Evolutionary conservation across 2,113 vertebrate genomes (phyloP).

Genomic region (Pogona vitticeps): DNA sequence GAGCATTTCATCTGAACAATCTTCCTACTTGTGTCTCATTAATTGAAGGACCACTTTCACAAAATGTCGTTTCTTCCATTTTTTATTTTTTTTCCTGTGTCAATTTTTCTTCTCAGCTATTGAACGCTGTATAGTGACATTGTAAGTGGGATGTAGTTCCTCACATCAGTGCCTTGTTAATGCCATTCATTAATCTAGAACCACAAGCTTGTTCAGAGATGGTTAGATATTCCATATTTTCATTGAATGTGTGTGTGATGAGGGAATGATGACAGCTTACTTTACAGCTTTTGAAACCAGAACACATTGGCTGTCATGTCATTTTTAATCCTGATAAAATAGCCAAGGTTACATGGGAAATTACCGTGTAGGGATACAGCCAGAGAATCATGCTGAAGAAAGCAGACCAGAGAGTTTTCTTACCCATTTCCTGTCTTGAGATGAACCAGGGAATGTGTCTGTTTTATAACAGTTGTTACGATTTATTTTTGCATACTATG

Average conservation of each 20-base stretch:
- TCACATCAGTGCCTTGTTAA: constrained; percentile 76
- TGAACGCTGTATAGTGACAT: constrained; percentile 61
- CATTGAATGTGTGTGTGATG: constrained; percentile 46
- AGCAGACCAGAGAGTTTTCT: background rate
- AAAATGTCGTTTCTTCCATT: constrained; percentile 18
- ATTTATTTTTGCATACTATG: background rate
- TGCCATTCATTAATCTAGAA: constrained; percentile 79
- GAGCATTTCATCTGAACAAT: constrained; percentile 41
- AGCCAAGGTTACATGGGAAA: constrained; percentile 53
- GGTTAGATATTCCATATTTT: constrained; percentile 75
- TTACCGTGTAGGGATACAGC: constrained; percentile 47
- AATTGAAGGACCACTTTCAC: constrained; percentile 43
- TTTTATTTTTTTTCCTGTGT: constrained; percentile 57
- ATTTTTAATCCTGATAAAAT: constrained; percentile 76
- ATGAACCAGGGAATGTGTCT: background rate
- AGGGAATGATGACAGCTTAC: constrained; percentile 70
- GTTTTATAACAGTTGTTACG: constrained; percentile 28
- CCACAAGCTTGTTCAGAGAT: constrained; percentile 70
- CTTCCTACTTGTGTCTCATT: constrained; percentile 28
- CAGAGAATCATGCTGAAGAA: constrained; percentile 15
- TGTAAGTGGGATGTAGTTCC: constrained; percentile 72
- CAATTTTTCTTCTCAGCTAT: constrained; percentile 73
- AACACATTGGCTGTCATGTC: constrained; percentile 65
- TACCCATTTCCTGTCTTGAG: background rate
- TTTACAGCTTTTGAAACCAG: constrained; percentile 68